Percentiles rank a stretch among this genome's conserved stretches.
Evolutionary conservation across 2,113 vertebrate genomes (phyloP).

Genomic region (Fukomys damarensis): DNA sequence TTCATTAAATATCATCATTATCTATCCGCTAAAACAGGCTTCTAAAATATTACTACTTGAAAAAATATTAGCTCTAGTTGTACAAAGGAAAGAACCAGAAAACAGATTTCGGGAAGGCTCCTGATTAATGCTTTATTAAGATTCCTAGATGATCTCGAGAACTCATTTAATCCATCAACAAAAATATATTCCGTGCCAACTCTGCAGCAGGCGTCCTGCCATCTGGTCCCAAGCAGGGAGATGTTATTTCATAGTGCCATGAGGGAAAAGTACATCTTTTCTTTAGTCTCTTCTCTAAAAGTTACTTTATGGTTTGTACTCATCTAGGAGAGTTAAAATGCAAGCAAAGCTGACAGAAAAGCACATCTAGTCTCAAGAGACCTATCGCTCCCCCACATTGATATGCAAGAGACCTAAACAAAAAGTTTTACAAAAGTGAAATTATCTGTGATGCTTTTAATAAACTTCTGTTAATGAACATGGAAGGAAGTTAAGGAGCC

Average conservation of each 20-base stretch:
- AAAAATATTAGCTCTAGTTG: neutral
- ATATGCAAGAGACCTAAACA: neutral
- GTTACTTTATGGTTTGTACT: neutral
- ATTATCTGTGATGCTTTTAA: neutral
- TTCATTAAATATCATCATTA: neutral
- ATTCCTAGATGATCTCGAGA: neutral
- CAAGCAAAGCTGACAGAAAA: neutral
- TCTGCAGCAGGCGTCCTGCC: neutral
- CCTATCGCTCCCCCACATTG: neutral
- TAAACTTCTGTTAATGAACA: neutral
- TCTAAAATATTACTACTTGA: neutral
- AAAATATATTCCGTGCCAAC: neutral
- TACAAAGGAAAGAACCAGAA: neutral
- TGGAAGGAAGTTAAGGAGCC: neutral
- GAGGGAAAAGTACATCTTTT: neutral
- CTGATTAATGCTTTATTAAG: neutral
- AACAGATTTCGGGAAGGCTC: neutral
- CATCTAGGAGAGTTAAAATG: neutral
- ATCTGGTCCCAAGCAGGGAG: neutral
- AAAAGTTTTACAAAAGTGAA: neutral
- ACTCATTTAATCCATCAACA: neutral
- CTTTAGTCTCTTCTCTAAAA: neutral
- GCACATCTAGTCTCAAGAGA: neutral
- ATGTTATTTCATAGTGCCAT: neutral
- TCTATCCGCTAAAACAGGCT: neutral